Evolutionary conservation across 2,113 vertebrate genomes (phyloP), one percentile per base, ranked within the genome.

Genomic region (Callithrix jacchus): DNA sequence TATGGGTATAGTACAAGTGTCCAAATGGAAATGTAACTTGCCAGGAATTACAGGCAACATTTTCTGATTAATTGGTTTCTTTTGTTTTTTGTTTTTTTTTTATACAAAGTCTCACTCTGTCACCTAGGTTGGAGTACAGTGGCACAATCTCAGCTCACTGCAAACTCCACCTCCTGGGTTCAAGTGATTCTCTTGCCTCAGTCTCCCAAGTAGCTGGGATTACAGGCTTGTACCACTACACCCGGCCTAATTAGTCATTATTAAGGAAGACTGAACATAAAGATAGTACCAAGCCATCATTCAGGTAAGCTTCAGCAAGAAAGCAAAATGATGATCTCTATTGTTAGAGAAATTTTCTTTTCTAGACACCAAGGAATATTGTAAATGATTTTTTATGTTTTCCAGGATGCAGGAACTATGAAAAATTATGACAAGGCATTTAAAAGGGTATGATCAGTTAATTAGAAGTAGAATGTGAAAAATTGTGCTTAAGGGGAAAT

Each of bases 291-390:
- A 37, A 37, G 42, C 84, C 52, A 89, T 84, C 64, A 49, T 54
- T 90, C 74, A 89, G 37, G 70, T 83, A n/a, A 40, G 16, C 71
- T 49, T 52, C 85, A 89, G 45, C 56, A 8, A 94, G 95, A 85
- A 96, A 56, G 27, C 66, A 88, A 95, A 95, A 77, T 89, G 32
- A 87, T 61, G 40, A n/a, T 85, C 11, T 79, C 11, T 85, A 3
- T 58, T 40, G 49, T 90, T 70, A 92, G 92, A 64, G 20, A 74
- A 89, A 52, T 71, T 87, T 84, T 84, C 66, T 79, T 64, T 95
- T 96, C 84, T 93, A 94, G 37, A 70, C 23, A 87, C 64, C 71
- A 83, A 79, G 18, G 86, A 92, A 76, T 85, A 73, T 70, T 96
- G 95, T 96, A 87, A 96, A 76, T 86, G 47, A 76, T 64, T 88